These are phyloP conservation scores for Cladopsammia gracilis DNA, from an alignment of 64 coral and sea anemone species.

Conservation along the genomic window DNA sequence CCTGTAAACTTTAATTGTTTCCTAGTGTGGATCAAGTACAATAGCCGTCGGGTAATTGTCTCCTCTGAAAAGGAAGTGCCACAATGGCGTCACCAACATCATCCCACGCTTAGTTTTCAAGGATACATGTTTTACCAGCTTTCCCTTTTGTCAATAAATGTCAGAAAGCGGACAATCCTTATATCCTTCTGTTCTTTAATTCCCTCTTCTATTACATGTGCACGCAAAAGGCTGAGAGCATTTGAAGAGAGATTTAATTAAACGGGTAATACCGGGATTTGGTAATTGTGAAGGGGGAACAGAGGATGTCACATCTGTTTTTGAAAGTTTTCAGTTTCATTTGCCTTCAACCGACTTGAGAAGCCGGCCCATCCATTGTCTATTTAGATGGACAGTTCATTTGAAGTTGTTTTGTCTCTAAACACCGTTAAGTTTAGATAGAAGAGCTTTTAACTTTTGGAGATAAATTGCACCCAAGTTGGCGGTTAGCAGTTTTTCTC, in stretches of 20 bases:
- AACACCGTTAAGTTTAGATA: background rate
- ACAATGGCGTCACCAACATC: background rate
- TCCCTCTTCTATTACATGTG: background rate
- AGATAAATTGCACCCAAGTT: slow-evolving; percentile 13
- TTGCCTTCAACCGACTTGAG: background rate
- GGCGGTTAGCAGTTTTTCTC: background rate
- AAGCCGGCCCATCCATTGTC: background rate
- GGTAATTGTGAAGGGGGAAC: background rate
- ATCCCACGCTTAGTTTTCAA: background rate
- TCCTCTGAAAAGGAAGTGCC: slow-evolving; percentile 18
- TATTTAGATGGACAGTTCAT: background rate
- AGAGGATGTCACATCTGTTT: background rate
- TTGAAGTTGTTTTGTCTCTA: slow-evolving; percentile 18
- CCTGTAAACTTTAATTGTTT: slow-evolving; percentile 37
- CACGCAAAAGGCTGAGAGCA: background rate
- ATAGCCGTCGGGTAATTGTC: background rate
- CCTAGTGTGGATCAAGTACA: background rate
- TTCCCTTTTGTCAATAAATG: slow-evolving; percentile 30
- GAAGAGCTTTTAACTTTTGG: background rate
- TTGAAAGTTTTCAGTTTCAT: background rate
- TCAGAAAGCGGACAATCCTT: slow-evolving; percentile 8
- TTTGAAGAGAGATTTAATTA: background rate
- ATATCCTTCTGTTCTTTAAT: background rate
- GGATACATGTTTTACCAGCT: background rate
- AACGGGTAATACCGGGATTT: background rate